phyloP scores from a whole-genome alignment of 2,797 vertebrate genomes.

The Euphonia xanthogaster region DNA sequence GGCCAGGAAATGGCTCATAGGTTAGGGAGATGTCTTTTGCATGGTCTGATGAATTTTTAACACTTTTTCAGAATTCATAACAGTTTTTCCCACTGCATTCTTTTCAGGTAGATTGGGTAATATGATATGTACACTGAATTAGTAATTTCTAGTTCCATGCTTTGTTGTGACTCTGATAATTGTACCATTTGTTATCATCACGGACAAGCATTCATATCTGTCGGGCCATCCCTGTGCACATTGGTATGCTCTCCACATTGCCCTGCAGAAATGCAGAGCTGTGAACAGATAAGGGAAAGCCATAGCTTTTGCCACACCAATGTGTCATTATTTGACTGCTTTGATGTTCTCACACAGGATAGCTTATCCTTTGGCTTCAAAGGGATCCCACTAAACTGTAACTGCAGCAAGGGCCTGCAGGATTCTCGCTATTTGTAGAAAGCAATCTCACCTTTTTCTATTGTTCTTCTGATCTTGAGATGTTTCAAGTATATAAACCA shows the following conservation, averaged over 20 bases:
- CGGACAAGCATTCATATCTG: accelerated
- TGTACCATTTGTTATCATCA: neutral
- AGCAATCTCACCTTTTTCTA: neutral
- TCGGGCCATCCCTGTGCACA: neutral
- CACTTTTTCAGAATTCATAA: neutral
- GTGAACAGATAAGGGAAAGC: neutral
- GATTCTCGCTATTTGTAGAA: neutral
- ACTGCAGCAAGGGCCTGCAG: neutral
- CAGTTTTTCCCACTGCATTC: neutral
- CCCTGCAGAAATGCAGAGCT: neutral
- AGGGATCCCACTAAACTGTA: neutral
- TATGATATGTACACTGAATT: neutral
- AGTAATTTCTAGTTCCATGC: neutral
- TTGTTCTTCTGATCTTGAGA: neutral
- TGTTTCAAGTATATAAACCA: neutral
- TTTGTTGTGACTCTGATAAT: neutral
- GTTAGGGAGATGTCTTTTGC: neutral
- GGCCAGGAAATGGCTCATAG: neutral
- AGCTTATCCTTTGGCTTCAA: constrained; percentile 11
- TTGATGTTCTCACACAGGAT: neutral
- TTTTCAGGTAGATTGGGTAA: neutral
- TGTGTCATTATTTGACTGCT: neutral
- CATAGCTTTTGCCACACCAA: neutral
- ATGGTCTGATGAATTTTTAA: neutral
- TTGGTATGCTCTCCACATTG: neutral